Percentiles rank a stretch among this genome's conserved stretches.
Evolutionary conservation across 53 echinoderm and acorn worm species (phyloP).

Genomic region (Echinometra lucunter): DNA sequence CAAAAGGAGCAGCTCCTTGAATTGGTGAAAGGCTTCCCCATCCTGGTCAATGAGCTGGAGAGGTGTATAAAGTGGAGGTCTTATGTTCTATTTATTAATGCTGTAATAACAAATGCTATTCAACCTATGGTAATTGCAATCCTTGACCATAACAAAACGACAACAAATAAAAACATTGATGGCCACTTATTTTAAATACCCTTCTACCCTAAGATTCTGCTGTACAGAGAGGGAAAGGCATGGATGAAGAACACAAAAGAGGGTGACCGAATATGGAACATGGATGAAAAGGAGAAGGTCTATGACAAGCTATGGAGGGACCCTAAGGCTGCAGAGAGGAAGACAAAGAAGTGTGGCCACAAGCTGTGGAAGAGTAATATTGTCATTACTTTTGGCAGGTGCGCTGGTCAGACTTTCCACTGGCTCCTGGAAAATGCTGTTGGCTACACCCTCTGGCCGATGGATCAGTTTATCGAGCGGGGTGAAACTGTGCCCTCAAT

Average conservation of each 20-base stretch:
- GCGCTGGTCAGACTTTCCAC: neutral
- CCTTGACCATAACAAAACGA: slow-evolving; percentile 4
- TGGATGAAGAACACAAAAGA: neutral
- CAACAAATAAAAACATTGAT: neutral
- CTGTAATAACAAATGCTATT: neutral
- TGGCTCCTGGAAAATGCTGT: slow-evolving; percentile 2
- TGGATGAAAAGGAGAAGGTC: too few species aligned
- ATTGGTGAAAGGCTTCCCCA: neutral
- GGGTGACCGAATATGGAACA: neutral
- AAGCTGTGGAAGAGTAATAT: neutral
- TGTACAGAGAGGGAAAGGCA: neutral
- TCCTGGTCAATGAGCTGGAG: slow-evolving; percentile 56
- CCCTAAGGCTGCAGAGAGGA: neutral
- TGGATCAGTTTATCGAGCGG: neutral
- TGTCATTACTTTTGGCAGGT: neutral
- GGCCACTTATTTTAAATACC: neutral
- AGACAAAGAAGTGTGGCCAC: neutral
- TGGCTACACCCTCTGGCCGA: neutral
- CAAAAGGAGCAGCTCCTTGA: slow-evolving; percentile 70
- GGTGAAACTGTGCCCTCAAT: neutral
- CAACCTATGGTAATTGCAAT: slow-evolving; percentile 1
- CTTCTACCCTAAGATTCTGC: neutral
- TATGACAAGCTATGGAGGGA: neutral
- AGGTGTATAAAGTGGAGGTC: neutral
- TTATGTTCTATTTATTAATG: neutral